Evolutionary conservation across 1,140 invertebrate species (phyloP), one percentile per base, ranked within the genome.

Genomic region (Nixonia krombeini): DNA sequence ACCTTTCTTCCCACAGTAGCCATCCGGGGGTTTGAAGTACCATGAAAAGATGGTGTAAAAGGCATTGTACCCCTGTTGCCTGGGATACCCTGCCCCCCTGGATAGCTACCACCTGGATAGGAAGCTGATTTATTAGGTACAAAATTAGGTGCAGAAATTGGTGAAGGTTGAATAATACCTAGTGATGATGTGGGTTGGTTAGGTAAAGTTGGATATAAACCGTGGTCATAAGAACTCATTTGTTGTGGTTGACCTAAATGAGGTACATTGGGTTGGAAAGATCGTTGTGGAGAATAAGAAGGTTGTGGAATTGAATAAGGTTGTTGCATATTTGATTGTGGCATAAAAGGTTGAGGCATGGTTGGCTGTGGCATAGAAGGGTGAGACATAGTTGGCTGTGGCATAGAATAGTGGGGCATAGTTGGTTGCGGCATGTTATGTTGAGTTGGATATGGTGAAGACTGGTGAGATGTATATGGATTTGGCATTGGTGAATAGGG

Each of bases 61-160:
- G 55, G 40, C 35, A 46, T 56, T 37, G 40, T 63, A 69, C 40
- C 67, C 37, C 37, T 47, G 55, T 16, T 47, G 55, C 53, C n/a
- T n/a, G n/a, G n/a, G 63, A 44, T 61, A 67, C 73, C 76, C 68
- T 79, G 79, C 68, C 81, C 80, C 79, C 80, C 79, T 38, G 73
- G 62, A 74, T 75, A 76, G 28, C 57, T 72, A 67, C 62, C 73
- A 42, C 73, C 70, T 57, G 63, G 75, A 37, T 74, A 75, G 29
- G 46, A 47, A 52, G 35, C 17, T 37, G 71, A 56, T 31, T 45
- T 67, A 58, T 23, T 50, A 31, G 7, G 23, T 40, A 46, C 29
- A 8, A 15, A 28, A 41, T 57, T 38, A 17, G 13, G 18, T 25
- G 6, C 8, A 13, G 33, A 31, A 38, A 53, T 40, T 38, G 68